Conservation (phyloP, 2,113 vertebrate genomes). For the Turdus rufiventris region DNA sequence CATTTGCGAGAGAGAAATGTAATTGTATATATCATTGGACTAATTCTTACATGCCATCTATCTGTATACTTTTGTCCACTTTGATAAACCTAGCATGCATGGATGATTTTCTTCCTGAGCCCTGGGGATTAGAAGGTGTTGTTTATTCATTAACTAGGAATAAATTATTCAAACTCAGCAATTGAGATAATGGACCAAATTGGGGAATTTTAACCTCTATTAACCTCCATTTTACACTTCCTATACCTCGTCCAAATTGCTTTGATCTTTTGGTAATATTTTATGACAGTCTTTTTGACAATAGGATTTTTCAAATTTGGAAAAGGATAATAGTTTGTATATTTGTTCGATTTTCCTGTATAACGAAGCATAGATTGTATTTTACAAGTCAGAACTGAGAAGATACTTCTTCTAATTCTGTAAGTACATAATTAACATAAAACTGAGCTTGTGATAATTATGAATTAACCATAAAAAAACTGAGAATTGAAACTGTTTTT, state of each 20-base stretch:
- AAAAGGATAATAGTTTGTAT: not conserved
- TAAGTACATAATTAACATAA: not conserved
- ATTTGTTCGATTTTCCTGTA: not conserved
- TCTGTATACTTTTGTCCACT: not conserved
- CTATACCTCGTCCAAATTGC: not conserved
- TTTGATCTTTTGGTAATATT: not conserved
- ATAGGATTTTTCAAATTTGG: not conserved
- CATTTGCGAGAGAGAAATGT: not conserved
- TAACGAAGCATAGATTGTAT: not conserved
- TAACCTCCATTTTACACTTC: conserved; percentile 24
- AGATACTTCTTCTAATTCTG: not conserved
- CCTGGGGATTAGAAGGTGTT: not conserved
- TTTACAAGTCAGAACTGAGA: not conserved
- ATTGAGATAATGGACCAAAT: not conserved
- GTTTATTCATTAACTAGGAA: conserved; percentile 30
- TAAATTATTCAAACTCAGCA: not conserved
- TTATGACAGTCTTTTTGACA: not conserved
- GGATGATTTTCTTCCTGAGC: not conserved
- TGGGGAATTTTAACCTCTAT: not conserved
- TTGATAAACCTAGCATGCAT: not conserved
- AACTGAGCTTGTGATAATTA: not conserved
- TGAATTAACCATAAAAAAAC: not conserved
- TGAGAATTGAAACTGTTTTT: not conserved
- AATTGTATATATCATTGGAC: not conserved
- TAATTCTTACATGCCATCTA: not conserved